Evolutionary conservation across 2,113 vertebrate genomes (phyloP).

Genomic region (Callipepla squamata): DNA sequence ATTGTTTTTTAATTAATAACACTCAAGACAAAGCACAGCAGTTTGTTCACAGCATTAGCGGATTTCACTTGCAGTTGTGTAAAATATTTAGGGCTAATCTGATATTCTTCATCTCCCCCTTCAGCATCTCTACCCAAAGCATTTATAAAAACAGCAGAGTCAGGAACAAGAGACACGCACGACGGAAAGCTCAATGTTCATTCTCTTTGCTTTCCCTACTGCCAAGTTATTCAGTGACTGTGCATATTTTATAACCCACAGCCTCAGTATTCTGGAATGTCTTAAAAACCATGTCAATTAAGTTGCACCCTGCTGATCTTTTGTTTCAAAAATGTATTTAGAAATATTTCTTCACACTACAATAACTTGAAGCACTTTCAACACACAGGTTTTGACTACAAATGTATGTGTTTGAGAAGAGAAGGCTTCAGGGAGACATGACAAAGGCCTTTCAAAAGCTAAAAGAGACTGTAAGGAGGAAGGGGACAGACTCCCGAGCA

Average conservation of each 20-base stretch:
- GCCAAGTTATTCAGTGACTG: background rate
- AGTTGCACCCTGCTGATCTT: background rate
- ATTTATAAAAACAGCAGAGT: background rate
- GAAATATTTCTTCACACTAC: background rate
- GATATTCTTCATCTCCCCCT: background rate
- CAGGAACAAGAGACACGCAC: fast-evolving
- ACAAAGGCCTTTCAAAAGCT: too few species aligned
- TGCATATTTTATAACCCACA: background rate
- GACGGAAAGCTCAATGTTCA: background rate
- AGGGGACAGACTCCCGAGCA: too few species aligned
- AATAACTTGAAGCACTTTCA: background rate
- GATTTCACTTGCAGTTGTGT: background rate
- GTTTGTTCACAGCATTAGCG: background rate
- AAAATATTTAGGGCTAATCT: background rate
- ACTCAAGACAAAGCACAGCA: background rate
- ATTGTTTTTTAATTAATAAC: background rate
- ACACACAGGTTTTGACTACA: background rate
- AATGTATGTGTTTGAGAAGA: background rate
- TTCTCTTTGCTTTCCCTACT: background rate
- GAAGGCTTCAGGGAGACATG: too few species aligned
- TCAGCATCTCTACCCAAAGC: background rate
- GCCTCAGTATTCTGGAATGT: background rate
- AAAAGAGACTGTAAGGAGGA: too few species aligned
- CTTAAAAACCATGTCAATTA: background rate
- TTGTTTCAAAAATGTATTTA: conserved; percentile 4